A percentile compares a stretch with the other conserved stretches of the same genome.
Conservation (phyloP, 2,113 vertebrate genomes). For the Salvator merianae region DNA sequence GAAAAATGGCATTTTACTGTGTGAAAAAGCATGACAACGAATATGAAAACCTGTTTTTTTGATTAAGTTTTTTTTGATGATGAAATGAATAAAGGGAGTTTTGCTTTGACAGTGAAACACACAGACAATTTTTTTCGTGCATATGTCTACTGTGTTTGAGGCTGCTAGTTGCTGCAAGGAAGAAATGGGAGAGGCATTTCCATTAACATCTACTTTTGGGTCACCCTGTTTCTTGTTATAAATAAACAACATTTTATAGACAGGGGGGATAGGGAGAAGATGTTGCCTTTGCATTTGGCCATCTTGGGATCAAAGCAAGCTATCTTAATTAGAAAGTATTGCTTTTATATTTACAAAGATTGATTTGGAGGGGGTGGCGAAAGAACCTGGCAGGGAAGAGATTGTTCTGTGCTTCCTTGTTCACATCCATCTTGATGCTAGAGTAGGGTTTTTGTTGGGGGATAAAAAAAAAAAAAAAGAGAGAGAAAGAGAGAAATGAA, state of each 20-base stretch:
- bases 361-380: background rate
- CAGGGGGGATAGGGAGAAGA: background rate
- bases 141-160: too few species aligned
- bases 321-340: background rate
- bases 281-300: background rate
- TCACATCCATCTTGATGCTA: background rate
- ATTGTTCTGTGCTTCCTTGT: background rate
- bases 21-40: too few species aligned
- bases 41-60: too few species aligned
- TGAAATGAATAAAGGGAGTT: too few species aligned
- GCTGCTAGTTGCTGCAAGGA: too few species aligned
- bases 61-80: too few species aligned
- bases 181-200: background rate
- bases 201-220: background rate
- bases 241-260: background rate
- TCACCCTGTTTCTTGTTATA: background rate
- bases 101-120: too few species aligned
- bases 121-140: too few species aligned
- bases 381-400: background rate
- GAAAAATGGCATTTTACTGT: too few species aligned
- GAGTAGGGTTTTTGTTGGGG: background rate
- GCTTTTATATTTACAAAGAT: background rate
- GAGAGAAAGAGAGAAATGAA: conserved; percentile 2
- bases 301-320: background rate
- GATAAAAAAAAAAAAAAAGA: too few species aligned